Conservation (phyloP, 2,888 invertebrate genomes). For the Syritta pipiens region DNA sequence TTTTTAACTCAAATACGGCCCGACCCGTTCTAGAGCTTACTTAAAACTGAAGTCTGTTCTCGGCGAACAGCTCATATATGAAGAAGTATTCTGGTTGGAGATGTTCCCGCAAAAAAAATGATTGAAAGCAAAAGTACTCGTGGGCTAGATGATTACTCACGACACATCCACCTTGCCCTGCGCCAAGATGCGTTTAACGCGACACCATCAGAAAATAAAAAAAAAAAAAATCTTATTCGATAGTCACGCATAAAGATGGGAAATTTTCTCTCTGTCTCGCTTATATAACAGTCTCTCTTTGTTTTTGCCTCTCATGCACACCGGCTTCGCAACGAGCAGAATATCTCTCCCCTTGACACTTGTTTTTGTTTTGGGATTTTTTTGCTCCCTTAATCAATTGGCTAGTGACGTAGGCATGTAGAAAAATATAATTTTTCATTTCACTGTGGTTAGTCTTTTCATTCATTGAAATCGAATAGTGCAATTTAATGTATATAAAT, state of each 20-base stretch:
- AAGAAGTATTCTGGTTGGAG: slow-evolving; percentile 5
- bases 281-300: not conserved
- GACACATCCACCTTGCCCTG: slow-evolving; percentile 20
- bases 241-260: not conserved
- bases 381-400: slow-evolving; percentile 11
- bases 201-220: not conserved
- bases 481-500: no score
- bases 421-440: not conserved
- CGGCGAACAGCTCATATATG: slow-evolving; percentile 39
- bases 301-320: not conserved
- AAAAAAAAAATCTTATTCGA: not conserved
- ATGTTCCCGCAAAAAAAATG: slow-evolving; percentile 9
- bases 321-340: not conserved
- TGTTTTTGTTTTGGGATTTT: slow-evolving; percentile 30
- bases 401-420: slow-evolving; percentile 1
- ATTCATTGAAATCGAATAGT: no score
- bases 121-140: not conserved
- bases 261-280: slow-evolving; percentile 3
- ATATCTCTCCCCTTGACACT: not conserved
- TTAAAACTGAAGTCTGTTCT: slow-evolving; percentile 57
- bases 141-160: not conserved
- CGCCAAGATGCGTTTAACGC: not conserved
- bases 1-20: slow-evolving; percentile 1
- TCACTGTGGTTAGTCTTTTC: no score
- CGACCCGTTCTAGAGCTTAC: slow-evolving; percentile 51